Conservation (phyloP, 2,888 invertebrate genomes). For the Stictocephala bisonia region DNA sequence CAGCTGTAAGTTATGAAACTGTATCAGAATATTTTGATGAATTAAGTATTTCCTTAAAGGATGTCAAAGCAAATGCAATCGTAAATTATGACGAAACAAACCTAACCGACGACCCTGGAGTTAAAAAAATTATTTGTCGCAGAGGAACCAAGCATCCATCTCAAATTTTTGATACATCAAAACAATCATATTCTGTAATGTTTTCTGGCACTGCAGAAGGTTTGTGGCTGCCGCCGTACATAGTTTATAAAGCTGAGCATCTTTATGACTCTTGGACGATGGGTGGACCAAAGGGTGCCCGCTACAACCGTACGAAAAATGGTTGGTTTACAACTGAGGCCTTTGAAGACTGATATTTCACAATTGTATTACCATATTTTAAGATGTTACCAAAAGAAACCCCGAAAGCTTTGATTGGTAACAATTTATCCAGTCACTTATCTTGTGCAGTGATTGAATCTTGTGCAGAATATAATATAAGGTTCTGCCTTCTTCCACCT, state of each 20-base stretch:
- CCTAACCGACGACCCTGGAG: constrained; percentile 63
- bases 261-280: not conserved
- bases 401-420: not conserved
- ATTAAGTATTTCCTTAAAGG: constrained; percentile 27
- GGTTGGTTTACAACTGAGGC: not conserved
- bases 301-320: not conserved
- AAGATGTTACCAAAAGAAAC: not conserved
- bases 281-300: not conserved
- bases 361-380: not conserved
- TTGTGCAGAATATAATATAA: no score
- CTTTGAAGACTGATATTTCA: not conserved
- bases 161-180: constrained; percentile 15
- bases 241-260: not conserved
- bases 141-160: constrained; percentile 59
- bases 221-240: not conserved
- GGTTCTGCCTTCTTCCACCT: no score
- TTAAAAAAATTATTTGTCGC: constrained; percentile 56
- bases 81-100: constrained; percentile 63
- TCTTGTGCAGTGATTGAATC: no score
- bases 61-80: constrained; percentile 54
- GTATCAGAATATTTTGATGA: constrained; percentile 53
- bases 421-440: not conserved
- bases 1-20: constrained; percentile 47
- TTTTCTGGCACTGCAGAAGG: not conserved
- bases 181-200: constrained; percentile 11